Conservation (phyloP, 2,888 invertebrate genomes). For the Xestoiulus laeticollis region DNA sequence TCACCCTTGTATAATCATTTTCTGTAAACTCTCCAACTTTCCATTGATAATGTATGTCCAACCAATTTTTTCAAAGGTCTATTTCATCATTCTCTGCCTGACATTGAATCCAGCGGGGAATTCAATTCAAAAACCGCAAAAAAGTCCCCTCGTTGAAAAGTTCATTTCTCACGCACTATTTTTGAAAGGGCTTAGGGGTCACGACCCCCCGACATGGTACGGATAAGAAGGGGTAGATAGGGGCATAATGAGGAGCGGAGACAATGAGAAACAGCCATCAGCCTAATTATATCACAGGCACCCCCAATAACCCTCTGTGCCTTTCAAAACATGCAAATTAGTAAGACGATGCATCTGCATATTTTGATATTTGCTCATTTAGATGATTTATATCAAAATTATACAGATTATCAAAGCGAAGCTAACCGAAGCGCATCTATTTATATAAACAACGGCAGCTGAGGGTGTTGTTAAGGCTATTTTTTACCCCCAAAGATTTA, state of each 20-base stretch:
- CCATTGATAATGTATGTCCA: constrained; percentile 11
- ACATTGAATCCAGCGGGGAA: background rate
- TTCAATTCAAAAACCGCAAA: constrained; percentile 16
- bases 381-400: background rate
- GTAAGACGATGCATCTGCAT: constrained; percentile 1
- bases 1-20: background rate
- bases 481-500: background rate
- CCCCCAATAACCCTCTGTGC: background rate
- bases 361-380: constrained; percentile 16
- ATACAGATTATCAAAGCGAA: background rate
- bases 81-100: constrained; percentile 2
- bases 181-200: constrained; percentile 12
- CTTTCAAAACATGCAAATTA: constrained; percentile 23
- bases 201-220: background rate
- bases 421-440: background rate
- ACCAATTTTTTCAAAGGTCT: background rate
- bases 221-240: constrained; percentile 35
- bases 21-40: background rate
- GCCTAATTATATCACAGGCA: constrained; percentile 35
- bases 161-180: constrained; percentile 33
- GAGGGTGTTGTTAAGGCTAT: background rate
- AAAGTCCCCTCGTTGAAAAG: background rate
- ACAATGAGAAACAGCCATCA: constrained; percentile 3
- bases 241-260: constrained; percentile 9
- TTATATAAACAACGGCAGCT: constrained; percentile 22